A percentile compares a stretch with the other conserved stretches of the same genome.
Conservation (phyloP, 2,888 invertebrate genomes). For the Quadroppia sp. region DNA sequence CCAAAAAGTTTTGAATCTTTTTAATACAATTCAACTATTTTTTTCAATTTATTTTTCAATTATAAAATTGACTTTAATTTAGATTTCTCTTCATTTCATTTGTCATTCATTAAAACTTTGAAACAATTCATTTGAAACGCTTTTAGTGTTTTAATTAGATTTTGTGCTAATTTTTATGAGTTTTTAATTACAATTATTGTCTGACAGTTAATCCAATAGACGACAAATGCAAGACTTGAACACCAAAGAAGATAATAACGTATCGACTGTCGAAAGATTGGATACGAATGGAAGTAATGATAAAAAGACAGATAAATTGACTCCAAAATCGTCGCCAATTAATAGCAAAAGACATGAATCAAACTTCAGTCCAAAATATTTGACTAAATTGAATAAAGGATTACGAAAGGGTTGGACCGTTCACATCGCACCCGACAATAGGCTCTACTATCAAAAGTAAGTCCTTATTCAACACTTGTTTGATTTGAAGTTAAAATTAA, state of each 20-base stretch:
- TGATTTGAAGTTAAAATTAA: too few relatives aligned
- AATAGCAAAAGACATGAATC: neutral
- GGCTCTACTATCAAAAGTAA: neutral
- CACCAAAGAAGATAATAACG: neutral
- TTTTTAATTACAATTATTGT: neutral
- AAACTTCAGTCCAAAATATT: neutral
- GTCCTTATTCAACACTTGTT: conserved; percentile 1
- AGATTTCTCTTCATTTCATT: too few relatives aligned
- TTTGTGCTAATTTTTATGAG: neutral
- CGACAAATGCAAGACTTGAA: neutral
- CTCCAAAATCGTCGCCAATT: neutral
- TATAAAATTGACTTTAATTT: too few relatives aligned
- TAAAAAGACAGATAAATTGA: neutral
- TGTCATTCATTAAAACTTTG: too few relatives aligned
- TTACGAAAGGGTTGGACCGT: neutral
- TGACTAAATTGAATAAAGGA: neutral
- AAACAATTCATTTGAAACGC: too few relatives aligned
- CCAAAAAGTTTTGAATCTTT: too few relatives aligned
- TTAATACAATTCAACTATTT: too few relatives aligned
- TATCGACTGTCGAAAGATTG: neutral
- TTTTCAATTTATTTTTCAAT: too few relatives aligned
- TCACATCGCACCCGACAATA: neutral
- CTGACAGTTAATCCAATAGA: neutral
- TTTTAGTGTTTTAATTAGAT: neutral
- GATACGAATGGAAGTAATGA: neutral